Conservation (phyloP, 2,113 vertebrate genomes). For the Stictonetta naevosa region DNA sequence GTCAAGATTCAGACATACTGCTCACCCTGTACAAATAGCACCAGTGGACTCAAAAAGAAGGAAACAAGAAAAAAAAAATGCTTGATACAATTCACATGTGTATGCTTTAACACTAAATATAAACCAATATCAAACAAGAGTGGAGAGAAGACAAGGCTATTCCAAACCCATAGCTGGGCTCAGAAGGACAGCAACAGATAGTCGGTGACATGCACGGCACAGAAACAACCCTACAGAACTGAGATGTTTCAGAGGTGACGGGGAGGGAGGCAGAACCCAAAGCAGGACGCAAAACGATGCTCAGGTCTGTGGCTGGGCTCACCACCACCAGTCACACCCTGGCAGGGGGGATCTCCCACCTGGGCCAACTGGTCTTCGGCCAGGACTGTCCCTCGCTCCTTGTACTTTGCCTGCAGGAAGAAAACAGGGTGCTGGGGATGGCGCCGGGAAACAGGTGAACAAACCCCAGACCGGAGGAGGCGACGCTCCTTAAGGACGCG, state of each 20-base stretch:
- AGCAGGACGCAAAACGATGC: neutral
- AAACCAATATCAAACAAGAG: too few species aligned
- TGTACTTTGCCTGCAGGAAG: constrained; percentile 89
- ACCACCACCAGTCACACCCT: rapidly evolving
- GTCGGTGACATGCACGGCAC: rapidly evolving
- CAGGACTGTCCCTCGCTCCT: constrained; percentile 93
- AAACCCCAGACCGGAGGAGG: too few species aligned
- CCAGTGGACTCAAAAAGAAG: neutral
- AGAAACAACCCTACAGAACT: neutral
- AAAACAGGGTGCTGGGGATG: neutral
- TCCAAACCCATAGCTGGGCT: neutral
- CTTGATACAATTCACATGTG: rapidly evolving
- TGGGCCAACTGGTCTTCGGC: constrained; percentile 94
- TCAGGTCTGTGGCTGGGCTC: neutral
- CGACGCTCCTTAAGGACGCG: neutral
- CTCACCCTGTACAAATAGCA: neutral
- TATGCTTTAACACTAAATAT: neutral
- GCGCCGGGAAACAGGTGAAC: rapidly evolving
- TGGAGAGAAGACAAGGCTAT: neutral
- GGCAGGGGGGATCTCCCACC: constrained; percentile 69
- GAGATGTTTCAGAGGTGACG: neutral
- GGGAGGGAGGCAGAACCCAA: neutral
- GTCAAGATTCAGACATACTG: neutral
- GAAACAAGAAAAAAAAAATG: rapidly evolving
- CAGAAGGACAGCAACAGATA: neutral